phyloP scores from a whole-genome alignment of 2,113 vertebrate genomes.

The Blennius ocellaris region DNA sequence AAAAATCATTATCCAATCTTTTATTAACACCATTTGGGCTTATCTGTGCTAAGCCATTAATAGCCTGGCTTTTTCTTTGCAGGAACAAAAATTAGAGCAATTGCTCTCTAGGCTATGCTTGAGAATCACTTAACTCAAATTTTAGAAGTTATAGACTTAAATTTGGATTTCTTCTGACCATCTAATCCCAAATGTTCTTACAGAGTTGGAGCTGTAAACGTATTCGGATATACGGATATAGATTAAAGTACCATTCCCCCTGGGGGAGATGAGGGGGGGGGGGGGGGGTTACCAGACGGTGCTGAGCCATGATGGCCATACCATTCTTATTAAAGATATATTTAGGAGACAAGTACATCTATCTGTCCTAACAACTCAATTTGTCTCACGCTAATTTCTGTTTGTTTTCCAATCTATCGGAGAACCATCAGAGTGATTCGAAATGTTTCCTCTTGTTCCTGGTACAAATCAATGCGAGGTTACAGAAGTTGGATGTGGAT shows the following conservation, averaged over 20 bases:
- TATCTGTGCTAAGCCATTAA: conserved; percentile 67
- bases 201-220: conserved; percentile 29
- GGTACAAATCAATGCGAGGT: background rate
- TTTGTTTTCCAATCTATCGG: background rate
- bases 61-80: conserved; percentile 47
- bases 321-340: conserved; percentile 21
- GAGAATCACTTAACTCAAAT: conserved; percentile 66
- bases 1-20: conserved; percentile 72
- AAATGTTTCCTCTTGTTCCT: background rate
- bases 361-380: background rate
- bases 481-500: background rate
- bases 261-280: background rate
- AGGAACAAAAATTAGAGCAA: conserved; percentile 49
- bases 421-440: background rate
- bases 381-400: background rate
- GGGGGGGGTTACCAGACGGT: conserved; percentile 1
- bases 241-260: conserved; percentile 16
- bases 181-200: conserved; percentile 44
- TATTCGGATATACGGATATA: conserved; percentile 34
- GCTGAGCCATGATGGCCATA: conserved; percentile 4
- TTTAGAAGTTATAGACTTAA: conserved; percentile 47
- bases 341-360: conserved; percentile 7
- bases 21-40: conserved; percentile 69
- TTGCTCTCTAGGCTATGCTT: conserved; percentile 52
- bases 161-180: conserved; percentile 46